phyloP scores from a whole-genome alignment of 2,113 vertebrate species.

The Lipotes vexillifer region DNA sequence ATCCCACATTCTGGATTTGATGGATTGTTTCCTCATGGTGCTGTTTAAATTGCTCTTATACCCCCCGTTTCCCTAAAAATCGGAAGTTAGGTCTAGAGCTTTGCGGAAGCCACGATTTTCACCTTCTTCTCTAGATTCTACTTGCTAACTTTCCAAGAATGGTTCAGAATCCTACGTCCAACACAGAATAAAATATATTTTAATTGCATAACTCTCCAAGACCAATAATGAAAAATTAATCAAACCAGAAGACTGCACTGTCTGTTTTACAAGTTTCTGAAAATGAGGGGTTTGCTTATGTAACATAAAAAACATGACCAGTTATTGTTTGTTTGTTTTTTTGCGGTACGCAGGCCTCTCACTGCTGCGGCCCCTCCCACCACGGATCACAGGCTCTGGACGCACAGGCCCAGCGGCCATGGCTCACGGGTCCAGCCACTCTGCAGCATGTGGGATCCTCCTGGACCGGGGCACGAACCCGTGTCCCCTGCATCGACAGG shows the following conservation, averaged over 20 bases:
- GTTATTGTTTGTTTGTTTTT: background rate
- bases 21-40: background rate
- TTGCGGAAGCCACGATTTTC: background rate
- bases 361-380: too few species aligned
- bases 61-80: background rate
- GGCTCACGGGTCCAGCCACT: too few species aligned
- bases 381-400: too few species aligned
- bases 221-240: conserved; percentile 3
- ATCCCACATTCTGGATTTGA: background rate
- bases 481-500: too few species aligned
- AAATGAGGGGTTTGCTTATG: background rate
- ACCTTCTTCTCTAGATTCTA: background rate
- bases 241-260: background rate
- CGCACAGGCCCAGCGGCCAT: too few species aligned
- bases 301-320: background rate
- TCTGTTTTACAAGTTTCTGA: background rate
- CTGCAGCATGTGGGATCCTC: too few species aligned
- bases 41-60: background rate
- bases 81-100: background rate
- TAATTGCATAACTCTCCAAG: background rate
- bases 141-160: conserved; percentile 4
- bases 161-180: background rate
- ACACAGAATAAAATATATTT: conserved; percentile 9
- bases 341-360: too few species aligned
- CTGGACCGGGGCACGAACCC: too few species aligned